phyloP scores from a whole-genome alignment of 92 coral and sea anemone genomes.

The Parazoanthus atlanticus region DNA sequence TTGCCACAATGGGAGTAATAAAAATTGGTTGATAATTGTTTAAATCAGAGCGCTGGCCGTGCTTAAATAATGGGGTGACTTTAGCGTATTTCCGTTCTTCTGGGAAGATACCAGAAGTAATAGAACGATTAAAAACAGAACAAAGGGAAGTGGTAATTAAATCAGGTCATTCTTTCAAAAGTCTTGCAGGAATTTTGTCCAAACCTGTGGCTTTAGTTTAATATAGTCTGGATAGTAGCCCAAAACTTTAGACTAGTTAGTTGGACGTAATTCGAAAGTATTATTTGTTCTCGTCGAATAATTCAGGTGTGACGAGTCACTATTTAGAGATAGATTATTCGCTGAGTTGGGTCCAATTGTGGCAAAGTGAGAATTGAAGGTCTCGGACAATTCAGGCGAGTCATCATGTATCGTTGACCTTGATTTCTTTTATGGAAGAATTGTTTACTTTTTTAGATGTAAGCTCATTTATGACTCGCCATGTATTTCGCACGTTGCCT shows the following conservation, averaged over 20 bases:
- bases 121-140: too few relatives aligned
- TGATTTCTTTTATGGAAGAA: too few relatives aligned
- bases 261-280: conserved; percentile 42
- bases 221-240: conserved; percentile 50
- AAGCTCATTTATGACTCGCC: background rate
- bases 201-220: conserved; percentile 70
- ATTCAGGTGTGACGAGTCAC: conserved; percentile 7
- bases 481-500: conserved; percentile 11
- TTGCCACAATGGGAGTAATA: too few relatives aligned
- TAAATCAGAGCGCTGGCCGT: too few relatives aligned
- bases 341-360: too few relatives aligned
- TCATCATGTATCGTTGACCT: too few relatives aligned
- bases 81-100: too few relatives aligned
- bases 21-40: too few relatives aligned
- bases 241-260: conserved; percentile 12
- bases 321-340: background rate
- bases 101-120: too few relatives aligned
- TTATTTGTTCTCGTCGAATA: conserved; percentile 36
- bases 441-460: background rate
- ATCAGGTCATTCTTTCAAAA: conserved; percentile 46
- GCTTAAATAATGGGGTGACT: too few relatives aligned
- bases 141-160: too few relatives aligned
- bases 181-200: conserved; percentile 61
- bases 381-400: conserved; percentile 36
- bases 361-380: conserved; percentile 55